These are phyloP conservation scores for Anhinga anhinga DNA, from an alignment of 2,113 vertebrate species.

Conservation along the genomic window DNA sequence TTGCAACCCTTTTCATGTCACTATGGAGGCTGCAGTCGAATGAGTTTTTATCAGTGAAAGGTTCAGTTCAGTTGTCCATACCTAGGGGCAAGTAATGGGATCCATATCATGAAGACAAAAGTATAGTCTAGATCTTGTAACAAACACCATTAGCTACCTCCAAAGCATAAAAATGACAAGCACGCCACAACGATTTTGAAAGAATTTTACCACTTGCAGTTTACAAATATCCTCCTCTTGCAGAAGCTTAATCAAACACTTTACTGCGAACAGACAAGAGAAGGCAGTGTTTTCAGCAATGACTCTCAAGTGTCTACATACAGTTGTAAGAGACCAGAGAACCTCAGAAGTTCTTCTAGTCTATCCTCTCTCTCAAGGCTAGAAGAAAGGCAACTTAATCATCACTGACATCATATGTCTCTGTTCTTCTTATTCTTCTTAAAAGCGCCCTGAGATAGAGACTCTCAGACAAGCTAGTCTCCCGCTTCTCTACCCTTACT, in stretches of 20 bases:
- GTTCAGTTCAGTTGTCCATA: background rate
- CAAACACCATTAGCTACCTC: background rate
- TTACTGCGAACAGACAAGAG: background rate
- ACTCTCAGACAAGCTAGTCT: background rate
- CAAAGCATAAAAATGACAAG: background rate
- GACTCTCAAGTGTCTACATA: background rate
- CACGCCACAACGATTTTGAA: background rate
- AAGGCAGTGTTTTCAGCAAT: background rate
- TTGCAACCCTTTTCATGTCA: background rate
- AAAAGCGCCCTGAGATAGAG: background rate
- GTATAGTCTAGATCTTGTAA: background rate
- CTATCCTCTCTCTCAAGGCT: background rate
- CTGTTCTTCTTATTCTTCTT: background rate
- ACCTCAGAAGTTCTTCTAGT: background rate
- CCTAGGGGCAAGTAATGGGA: background rate
- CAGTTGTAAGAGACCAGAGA: background rate
- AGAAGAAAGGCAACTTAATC: background rate
- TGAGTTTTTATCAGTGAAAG: background rate
- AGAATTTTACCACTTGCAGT: background rate
- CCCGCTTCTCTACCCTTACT: background rate
- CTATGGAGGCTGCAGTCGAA: background rate
- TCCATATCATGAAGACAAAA: background rate
- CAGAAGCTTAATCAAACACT: background rate
- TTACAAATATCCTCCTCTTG: background rate
- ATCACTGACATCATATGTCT: background rate